Evolutionary conservation across 2,888 invertebrate species (phyloP).

Genomic region (Metopia argyrocephala): DNA sequence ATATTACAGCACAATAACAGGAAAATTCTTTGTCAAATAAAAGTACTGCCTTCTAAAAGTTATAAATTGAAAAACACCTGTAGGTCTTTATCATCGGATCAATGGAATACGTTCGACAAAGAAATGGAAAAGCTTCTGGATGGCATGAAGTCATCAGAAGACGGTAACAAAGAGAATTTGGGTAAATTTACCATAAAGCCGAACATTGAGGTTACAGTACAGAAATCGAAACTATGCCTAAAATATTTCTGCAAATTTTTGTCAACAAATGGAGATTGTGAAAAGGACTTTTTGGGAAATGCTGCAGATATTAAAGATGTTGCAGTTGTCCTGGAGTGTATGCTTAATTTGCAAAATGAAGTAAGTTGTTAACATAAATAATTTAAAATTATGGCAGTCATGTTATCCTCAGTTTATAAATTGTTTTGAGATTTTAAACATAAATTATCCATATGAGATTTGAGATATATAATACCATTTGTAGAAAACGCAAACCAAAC

Average conservation of each 20-base stretch:
- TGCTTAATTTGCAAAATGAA: constrained; percentile 20
- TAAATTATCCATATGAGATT: too few species aligned
- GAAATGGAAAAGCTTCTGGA: constrained; percentile 35
- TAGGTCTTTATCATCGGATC: constrained; percentile 39
- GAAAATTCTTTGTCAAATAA: constrained; percentile 47
- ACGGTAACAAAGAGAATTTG: neutral
- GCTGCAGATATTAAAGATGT: neutral
- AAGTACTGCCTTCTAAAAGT: constrained; percentile 9
- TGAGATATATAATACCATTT: too few species aligned
- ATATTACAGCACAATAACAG: constrained; percentile 39
- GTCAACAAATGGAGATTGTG: neutral
- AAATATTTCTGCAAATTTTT: constrained; percentile 31
- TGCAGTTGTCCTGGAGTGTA: constrained; percentile 33
- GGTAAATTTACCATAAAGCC: constrained; percentile 36
- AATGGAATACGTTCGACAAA: constrained; percentile 46
- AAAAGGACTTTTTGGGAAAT: neutral
- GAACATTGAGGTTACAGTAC: constrained; percentile 39
- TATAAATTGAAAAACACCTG: constrained; percentile 28
- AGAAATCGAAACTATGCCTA: constrained; percentile 34
- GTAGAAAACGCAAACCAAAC: too few species aligned
- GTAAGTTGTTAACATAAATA: constrained; percentile 11
- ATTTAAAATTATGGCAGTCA: too few species aligned
- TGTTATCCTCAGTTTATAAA: neutral
- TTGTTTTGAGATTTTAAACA: neutral
- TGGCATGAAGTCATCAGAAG: neutral